phyloP scores from a whole-genome alignment of 2,797 vertebrate genomes.

The Trichosurus vulpecula region DNA sequence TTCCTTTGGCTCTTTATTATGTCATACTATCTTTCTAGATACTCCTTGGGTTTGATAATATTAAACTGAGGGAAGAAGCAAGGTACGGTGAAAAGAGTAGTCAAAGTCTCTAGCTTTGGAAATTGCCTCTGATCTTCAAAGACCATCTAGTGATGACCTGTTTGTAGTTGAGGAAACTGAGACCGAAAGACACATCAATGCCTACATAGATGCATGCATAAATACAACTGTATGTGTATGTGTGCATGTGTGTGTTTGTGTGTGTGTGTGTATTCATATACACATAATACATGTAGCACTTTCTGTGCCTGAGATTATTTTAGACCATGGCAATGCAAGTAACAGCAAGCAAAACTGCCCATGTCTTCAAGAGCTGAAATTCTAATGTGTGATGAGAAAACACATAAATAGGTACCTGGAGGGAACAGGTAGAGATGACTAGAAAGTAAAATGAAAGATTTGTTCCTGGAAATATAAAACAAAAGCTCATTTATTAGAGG shows the following conservation, averaged over 20 bases:
- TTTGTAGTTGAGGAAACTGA: neutral
- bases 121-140: neutral
- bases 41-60: neutral
- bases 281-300: neutral
- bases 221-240: no score
- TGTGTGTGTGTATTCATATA: neutral
- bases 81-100: neutral
- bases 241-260: no score
- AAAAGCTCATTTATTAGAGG: neutral
- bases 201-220: neutral
- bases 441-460: neutral
- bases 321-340: neutral
- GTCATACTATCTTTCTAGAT: neutral
- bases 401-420: neutral
- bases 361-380: neutral
- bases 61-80: neutral
- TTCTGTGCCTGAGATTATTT: neutral
- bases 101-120: neutral
- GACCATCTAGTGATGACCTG: neutral
- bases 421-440: neutral
- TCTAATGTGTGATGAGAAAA: neutral
- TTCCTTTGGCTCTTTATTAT: neutral
- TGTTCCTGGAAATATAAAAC: neutral
- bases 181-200: neutral
- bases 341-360: neutral